A percentile compares a stretch with the other conserved stretches of the same genome.
phyloP scores from a whole-genome alignment of 2,113 vertebrate species.

The Scalopus aquaticus region DNA sequence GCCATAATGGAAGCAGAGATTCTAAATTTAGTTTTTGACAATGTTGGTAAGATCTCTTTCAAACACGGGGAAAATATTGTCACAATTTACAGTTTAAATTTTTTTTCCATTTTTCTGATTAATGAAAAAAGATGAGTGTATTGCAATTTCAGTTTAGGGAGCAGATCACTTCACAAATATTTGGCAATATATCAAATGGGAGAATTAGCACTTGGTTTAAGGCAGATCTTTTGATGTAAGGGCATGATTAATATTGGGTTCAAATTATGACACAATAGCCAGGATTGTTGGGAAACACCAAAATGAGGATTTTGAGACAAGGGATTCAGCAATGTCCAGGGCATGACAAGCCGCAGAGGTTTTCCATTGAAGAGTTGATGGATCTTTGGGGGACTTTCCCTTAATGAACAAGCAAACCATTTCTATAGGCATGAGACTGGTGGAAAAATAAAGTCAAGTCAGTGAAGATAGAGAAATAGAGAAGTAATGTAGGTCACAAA shows the following conservation, averaged over 20 bases:
- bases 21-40: background rate
- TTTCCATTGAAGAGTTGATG: background rate
- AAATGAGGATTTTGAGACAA: background rate
- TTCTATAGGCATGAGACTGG: background rate
- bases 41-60: background rate
- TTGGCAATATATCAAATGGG: background rate
- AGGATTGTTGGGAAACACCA: background rate
- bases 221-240: background rate
- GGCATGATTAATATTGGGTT: background rate
- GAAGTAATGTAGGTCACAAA: background rate
- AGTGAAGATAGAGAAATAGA: background rate
- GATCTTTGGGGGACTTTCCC: background rate
- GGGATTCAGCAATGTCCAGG: background rate
- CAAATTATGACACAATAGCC: background rate
- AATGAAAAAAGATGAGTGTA: background rate
- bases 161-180: fast-evolving
- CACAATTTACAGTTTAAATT: background rate
- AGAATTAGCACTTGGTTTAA: background rate
- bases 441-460: background rate
- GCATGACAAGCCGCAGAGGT: background rate
- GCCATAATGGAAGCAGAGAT: background rate
- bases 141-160: background rate
- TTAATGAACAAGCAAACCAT: background rate
- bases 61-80: background rate
- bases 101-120: background rate